These are phyloP conservation scores for Caligus rogercresseyi DNA, from an alignment of 1,140 invertebrate species.

Conservation along the genomic window DNA sequence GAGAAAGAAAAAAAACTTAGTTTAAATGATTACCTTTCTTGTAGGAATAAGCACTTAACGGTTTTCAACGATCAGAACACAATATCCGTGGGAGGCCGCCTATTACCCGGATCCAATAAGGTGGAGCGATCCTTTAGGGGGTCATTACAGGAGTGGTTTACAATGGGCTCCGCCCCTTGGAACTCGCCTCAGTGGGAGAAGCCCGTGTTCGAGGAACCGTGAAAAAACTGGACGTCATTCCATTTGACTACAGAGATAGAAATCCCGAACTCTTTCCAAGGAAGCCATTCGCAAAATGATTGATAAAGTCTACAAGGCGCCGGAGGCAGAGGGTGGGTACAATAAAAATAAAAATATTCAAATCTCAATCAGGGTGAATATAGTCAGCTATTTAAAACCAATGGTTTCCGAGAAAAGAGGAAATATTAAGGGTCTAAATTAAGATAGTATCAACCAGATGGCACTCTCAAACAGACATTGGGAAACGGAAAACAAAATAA, in stretches of 20 bases:
- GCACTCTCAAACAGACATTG: too few relatives aligned
- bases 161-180: constrained; percentile 10
- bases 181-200: background rate
- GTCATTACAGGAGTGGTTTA: background rate
- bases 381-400: too few relatives aligned
- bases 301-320: background rate
- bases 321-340: background rate
- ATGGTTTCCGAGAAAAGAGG: too few relatives aligned
- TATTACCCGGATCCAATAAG: background rate
- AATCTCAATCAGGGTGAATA: too few relatives aligned
- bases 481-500: too few relatives aligned
- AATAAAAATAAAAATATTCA: too few relatives aligned
- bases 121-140: constrained; percentile 10
- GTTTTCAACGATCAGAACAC: constrained; percentile 11
- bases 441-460: too few relatives aligned
- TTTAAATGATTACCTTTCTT: background rate
- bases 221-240: background rate
- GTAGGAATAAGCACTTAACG: constrained; percentile 10
- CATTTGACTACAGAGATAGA: constrained; percentile 11
- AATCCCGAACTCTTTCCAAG: background rate
- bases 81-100: constrained; percentile 3
- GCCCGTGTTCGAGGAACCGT: background rate
- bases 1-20: background rate
- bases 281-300: constrained; percentile 13
- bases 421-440: too few relatives aligned